A percentile compares a stretch with the other conserved stretches of the same genome.
Evolutionary conservation across 2,797 vertebrate genomes (phyloP).

Genomic region (Apodemus agrarius): DNA sequence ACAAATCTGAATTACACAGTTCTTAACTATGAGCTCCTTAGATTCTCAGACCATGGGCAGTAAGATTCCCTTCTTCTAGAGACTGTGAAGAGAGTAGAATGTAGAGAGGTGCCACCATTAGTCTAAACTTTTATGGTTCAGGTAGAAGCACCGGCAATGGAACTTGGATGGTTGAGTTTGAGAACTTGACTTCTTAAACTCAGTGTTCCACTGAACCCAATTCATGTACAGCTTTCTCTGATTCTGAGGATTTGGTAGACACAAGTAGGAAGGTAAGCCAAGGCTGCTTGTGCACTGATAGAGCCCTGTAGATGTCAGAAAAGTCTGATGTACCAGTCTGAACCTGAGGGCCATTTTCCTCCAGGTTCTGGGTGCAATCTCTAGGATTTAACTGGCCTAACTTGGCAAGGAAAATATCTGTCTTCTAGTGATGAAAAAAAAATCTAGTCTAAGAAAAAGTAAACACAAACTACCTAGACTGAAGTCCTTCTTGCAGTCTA

Average conservation of each 20-base stretch:
- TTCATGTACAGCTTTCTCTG: not conserved
- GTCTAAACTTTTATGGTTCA: not conserved
- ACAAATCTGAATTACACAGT: not conserved
- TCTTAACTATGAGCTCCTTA: not conserved
- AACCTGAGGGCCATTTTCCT: not conserved
- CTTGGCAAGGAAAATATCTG: not conserved
- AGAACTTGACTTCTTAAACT: not conserved
- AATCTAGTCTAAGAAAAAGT: not conserved
- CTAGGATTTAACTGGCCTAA: conserved; percentile 55
- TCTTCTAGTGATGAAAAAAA: conserved; percentile 23
- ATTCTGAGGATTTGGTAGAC: not conserved
- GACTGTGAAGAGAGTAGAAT: not conserved
- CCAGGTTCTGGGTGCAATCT: conserved; percentile 46
- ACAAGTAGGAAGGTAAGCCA: rapidly evolving
- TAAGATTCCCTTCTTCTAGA: too few relatives aligned
- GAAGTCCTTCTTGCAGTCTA: not conserved
- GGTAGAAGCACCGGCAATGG: not conserved
- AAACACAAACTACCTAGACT: not conserved
- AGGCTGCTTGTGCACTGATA: rapidly evolving
- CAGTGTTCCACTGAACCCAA: too few relatives aligned
- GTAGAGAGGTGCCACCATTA: not conserved
- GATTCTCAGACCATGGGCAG: not conserved
- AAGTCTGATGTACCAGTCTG: not conserved
- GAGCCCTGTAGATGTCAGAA: not conserved
- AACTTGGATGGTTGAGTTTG: not conserved